Evolutionary conservation across 2,888 invertebrate species (phyloP).

Genomic region (Leptodirus hochenwartii): DNA sequence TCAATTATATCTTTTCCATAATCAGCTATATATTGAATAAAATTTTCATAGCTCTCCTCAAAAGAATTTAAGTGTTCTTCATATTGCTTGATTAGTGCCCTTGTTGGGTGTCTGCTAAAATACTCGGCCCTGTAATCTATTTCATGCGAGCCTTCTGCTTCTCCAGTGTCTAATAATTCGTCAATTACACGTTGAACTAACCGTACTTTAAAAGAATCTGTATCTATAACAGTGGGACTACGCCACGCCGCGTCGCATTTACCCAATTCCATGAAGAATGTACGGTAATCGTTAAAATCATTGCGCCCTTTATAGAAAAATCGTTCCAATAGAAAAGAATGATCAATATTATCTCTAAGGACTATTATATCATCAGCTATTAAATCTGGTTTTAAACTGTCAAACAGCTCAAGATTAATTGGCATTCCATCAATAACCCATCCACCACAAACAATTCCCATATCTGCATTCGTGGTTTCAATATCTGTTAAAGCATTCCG

Average conservation of each 20-base stretch:
- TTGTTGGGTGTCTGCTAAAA: too few relatives aligned
- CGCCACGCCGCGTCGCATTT: conserved; percentile 17
- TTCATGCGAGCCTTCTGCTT: too few relatives aligned
- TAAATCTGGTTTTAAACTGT: conserved; percentile 27
- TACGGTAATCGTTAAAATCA: conserved; percentile 17
- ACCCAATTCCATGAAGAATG: conserved; percentile 19
- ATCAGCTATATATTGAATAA: too few relatives aligned
- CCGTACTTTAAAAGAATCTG: too few relatives aligned
- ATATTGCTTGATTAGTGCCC: too few relatives aligned
- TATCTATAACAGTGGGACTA: too few relatives aligned
- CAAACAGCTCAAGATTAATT: conserved; percentile 31
- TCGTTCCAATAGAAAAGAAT: conserved; percentile 23
- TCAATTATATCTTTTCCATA: conserved; percentile 15
- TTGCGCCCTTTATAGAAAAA: conserved; percentile 15
- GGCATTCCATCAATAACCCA: conserved; percentile 44
- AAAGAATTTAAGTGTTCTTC: too few relatives aligned
- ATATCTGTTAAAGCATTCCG: neutral
- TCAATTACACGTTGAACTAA: too few relatives aligned
- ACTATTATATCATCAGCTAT: conserved; percentile 36
- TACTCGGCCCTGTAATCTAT: too few relatives aligned
- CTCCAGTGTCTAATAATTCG: too few relatives aligned
- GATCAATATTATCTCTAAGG: conserved; percentile 31
- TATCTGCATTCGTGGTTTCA: neutral
- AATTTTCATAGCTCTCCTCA: too few relatives aligned
- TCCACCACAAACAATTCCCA: conserved; percentile 19